Evolutionary conservation across 2,888 invertebrate genomes (phyloP).

Genomic region (Hemicrepidius hirtus): DNA sequence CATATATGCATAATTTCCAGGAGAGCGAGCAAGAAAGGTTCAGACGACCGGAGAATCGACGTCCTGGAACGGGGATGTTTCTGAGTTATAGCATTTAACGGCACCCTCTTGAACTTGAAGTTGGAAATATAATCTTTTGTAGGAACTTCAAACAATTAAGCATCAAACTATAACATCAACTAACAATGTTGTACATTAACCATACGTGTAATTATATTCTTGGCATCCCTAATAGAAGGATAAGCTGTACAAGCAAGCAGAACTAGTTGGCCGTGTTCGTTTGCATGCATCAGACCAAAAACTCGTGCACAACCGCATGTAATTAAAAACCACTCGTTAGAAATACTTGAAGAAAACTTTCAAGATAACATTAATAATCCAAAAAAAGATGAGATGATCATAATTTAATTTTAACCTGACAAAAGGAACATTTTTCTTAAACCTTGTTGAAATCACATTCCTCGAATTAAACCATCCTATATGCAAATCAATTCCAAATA

Average conservation of each 20-base stretch:
- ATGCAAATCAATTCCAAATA: conserved; percentile 33
- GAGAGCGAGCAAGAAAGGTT: conserved; percentile 42
- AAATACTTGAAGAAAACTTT: background rate
- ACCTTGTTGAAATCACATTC: background rate
- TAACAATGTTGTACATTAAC: conserved; percentile 47
- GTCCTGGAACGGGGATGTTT: conserved; percentile 34
- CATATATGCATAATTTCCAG: conserved; percentile 31
- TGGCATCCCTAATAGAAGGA: conserved; percentile 39
- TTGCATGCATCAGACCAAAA: conserved; percentile 32
- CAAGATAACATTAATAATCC: background rate
- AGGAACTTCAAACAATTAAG: conserved; percentile 50
- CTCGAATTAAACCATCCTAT: background rate
- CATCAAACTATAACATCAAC: conserved; percentile 48
- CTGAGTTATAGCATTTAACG: conserved; percentile 44
- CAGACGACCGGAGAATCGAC: conserved; percentile 35
- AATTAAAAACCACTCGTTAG: conserved; percentile 3
- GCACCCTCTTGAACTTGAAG: conserved; percentile 45
- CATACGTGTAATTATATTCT: conserved; percentile 47
- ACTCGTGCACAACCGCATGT: conserved; percentile 11
- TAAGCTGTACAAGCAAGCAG: conserved; percentile 36
- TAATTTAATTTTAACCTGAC: background rate
- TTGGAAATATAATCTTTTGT: conserved; percentile 53
- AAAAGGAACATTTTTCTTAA: background rate
- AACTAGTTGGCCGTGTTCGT: conserved; percentile 32
- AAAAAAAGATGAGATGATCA: background rate